Evolutionary conservation across 1,140 invertebrate species (phyloP).

Genomic region (Lutraria rhynchaena): DNA sequence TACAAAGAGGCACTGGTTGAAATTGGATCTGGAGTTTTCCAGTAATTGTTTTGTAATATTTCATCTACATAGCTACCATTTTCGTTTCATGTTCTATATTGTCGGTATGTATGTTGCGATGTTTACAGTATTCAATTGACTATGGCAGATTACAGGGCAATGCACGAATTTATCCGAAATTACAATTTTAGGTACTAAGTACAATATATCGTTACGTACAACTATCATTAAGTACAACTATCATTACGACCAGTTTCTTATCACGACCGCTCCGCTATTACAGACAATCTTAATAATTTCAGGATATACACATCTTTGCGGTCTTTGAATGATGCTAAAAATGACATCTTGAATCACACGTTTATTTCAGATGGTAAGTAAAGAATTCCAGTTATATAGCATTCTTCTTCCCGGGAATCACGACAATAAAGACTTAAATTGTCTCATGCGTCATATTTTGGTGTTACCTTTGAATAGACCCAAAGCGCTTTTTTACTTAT

Average conservation of each 20-base stretch:
- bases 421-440: no score
- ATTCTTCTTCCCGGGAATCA: no score
- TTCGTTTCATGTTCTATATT: neutral
- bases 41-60: slow-evolving; percentile 1
- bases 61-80: neutral
- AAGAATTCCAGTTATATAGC: no score
- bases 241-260: neutral
- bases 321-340: neutral
- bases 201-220: neutral
- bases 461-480: no score
- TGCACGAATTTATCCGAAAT: neutral
- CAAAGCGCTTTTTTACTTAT: no score
- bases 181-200: neutral
- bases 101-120: neutral
- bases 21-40: slow-evolving; percentile 23
- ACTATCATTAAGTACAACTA: neutral
- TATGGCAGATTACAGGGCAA: neutral
- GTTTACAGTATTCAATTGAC: neutral
- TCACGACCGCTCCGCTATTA: neutral
- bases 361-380: slow-evolving; percentile 15
- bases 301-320: slow-evolving; percentile 5
- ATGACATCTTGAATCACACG: neutral
- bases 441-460: no score
- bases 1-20: slow-evolving; percentile 29
- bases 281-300: neutral